Percentiles rank a stretch among this genome's conserved stretches.
These are phyloP conservation scores for Scrobipalpa atriplicella DNA, from an alignment of 2,888 invertebrate genomes.

Conservation along the genomic window DNA sequence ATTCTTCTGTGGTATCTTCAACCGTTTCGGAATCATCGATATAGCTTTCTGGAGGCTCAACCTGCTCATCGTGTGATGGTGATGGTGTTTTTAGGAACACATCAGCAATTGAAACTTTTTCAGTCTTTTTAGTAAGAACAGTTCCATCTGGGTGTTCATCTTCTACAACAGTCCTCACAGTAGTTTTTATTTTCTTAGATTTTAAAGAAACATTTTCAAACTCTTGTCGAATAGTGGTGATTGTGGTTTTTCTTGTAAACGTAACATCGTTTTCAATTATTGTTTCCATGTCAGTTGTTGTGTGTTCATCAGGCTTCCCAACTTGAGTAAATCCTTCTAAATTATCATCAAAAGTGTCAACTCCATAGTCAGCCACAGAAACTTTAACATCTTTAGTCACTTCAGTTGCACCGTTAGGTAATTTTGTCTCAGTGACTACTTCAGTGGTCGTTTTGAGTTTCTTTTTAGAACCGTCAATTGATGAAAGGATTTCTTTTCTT, in stretches of 20 bases:
- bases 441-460: slow-evolving; percentile 68
- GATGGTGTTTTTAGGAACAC: slow-evolving; percentile 51
- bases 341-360: slow-evolving; percentile 61
- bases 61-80: slow-evolving; percentile 40
- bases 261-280: slow-evolving; percentile 57
- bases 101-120: slow-evolving; percentile 71
- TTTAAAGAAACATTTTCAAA: slow-evolving; percentile 55
- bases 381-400: slow-evolving; percentile 72
- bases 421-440: slow-evolving; percentile 62
- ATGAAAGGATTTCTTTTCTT: slow-evolving; percentile 61
- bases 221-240: slow-evolving; percentile 64
- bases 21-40: slow-evolving; percentile 64
- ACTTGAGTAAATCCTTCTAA: slow-evolving; percentile 56
- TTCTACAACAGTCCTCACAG: slow-evolving; percentile 59
- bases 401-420: slow-evolving; percentile 67
- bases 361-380: slow-evolving; percentile 62
- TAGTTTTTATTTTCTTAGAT: slow-evolving; percentile 67
- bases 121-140: slow-evolving; percentile 68
- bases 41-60: slow-evolving; percentile 51
- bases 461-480: slow-evolving; percentile 54
- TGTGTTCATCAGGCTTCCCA: slow-evolving; percentile 57
- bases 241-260: slow-evolving; percentile 64
- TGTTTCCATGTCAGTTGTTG: slow-evolving; percentile 50
- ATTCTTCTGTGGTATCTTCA: slow-evolving; percentile 69
- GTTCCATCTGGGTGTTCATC: slow-evolving; percentile 73